Conservation (phyloP, 2,888 invertebrate genomes). For the Orchesella flavescens region DNA sequence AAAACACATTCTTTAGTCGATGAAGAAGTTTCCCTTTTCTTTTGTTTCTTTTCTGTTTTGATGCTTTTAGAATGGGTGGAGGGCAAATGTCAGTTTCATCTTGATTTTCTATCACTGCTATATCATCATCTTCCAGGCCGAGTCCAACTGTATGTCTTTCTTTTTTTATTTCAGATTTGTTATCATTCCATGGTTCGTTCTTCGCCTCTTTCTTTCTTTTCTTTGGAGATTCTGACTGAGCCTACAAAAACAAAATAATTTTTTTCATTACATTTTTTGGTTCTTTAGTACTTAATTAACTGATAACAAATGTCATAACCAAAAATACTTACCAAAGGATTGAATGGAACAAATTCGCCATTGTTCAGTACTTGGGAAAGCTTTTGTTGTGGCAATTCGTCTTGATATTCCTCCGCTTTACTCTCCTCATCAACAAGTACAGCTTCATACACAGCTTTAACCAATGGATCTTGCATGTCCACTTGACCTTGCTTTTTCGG, state of each 20-base stretch:
- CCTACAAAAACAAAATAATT: constrained; percentile 1
- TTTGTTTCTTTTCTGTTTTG: constrained; percentile 33
- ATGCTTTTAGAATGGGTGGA: background rate
- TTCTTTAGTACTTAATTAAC: too few relatives aligned
- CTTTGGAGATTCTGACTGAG: background rate
- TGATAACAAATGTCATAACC: background rate
- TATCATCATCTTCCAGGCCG: background rate
- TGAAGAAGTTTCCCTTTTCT: constrained; percentile 49
- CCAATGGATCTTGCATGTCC: constrained; percentile 66
- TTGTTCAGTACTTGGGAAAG: constrained; percentile 47
- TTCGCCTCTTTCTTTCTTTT: constrained; percentile 13
- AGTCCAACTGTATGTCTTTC: background rate
- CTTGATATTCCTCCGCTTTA: constrained; percentile 18
- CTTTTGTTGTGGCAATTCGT: constrained; percentile 15
- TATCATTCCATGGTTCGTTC: constrained; percentile 9
- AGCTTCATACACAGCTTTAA: constrained; percentile 69
- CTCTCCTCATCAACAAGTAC: constrained; percentile 57
- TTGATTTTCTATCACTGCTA: background rate
- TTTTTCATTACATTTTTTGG: background rate
- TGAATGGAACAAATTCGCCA: constrained; percentile 69
- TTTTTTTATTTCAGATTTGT: background rate
- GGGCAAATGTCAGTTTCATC: constrained; percentile 1
- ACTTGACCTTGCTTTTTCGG: constrained; percentile 58
- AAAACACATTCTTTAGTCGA: constrained; percentile 41
- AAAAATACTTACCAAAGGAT: constrained; percentile 68